Conservation (phyloP, 2,888 invertebrate genomes). For the Nomada fabriciana region DNA sequence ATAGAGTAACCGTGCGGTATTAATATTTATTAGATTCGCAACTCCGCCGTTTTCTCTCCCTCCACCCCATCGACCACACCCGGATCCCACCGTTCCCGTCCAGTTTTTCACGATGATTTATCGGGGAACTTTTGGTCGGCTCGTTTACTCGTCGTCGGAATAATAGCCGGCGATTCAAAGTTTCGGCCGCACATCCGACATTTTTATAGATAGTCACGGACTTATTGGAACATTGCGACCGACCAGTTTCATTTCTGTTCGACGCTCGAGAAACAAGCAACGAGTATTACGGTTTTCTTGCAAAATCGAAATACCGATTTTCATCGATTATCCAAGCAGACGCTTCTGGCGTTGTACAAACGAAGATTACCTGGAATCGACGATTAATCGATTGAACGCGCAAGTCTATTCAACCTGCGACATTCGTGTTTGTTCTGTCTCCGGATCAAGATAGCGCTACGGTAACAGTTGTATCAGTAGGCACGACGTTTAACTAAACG, state of each 20-base stretch:
- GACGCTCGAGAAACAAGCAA: neutral
- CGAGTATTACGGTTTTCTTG: neutral
- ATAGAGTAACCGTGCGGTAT: conserved; percentile 72
- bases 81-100: conserved; percentile 32
- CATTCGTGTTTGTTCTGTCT: too few relatives aligned
- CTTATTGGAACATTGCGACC: conserved; percentile 34
- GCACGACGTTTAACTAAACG: too few relatives aligned
- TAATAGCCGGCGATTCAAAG: conserved; percentile 77
- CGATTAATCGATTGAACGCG: too few relatives aligned
- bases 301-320: neutral
- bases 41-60: conserved; percentile 57
- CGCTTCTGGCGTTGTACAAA: too few relatives aligned
- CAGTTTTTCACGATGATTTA: conserved; percentile 75
- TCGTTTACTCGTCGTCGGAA: conserved; percentile 70
- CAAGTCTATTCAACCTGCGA: too few relatives aligned
- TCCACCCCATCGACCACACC: neutral
- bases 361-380: too few relatives aligned
- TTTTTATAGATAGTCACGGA: conserved; percentile 73
- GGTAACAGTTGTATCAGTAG: too few relatives aligned
- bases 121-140: conserved; percentile 75
- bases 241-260: neutral
- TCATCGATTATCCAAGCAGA: neutral
- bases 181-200: conserved; percentile 72
- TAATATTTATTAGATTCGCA: conserved; percentile 80
- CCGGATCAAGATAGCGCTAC: neutral